phyloP scores from a whole-genome alignment of 2,113 vertebrate genomes.

The Colistium nudipinnis region DNA sequence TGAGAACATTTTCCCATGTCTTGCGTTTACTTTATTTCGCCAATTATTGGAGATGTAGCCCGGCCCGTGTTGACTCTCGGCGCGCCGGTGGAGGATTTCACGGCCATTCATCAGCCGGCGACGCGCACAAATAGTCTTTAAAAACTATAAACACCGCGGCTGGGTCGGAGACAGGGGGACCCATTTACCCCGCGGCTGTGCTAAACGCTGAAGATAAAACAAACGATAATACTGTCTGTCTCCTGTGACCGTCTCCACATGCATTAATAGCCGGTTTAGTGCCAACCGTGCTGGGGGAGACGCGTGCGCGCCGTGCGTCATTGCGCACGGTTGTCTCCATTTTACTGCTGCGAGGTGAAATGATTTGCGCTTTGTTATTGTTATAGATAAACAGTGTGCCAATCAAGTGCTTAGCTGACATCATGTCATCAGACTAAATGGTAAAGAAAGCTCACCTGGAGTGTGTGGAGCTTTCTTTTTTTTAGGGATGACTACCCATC shows the following conservation, averaged over 20 bases:
- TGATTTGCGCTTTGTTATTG: slow-evolving; percentile 28
- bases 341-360: slow-evolving; percentile 3
- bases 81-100: slow-evolving; percentile 89
- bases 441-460: not conserved
- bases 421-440: not conserved
- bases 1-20: slow-evolving; percentile 85
- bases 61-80: slow-evolving; percentile 91
- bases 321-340: slow-evolving; percentile 48
- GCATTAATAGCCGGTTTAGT: slow-evolving; percentile 94
- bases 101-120: slow-evolving; percentile 95
- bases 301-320: slow-evolving; percentile 71
- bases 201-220: slow-evolving; percentile 97
- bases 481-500: not conserved
- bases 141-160: slow-evolving; percentile 96
- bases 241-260: slow-evolving; percentile 89
- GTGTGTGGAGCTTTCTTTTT: no score
- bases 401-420: not conserved
- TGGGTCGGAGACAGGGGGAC: slow-evolving; percentile 87
- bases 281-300: slow-evolving; percentile 74
- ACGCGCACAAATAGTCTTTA: slow-evolving; percentile 91
- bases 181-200: slow-evolving; percentile 92
- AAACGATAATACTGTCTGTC: slow-evolving; percentile 97
- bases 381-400: not conserved
- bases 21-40: slow-evolving; percentile 96
- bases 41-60: slow-evolving; percentile 90